phyloP scores from a whole-genome alignment of 2,797 vertebrate genomes.

The Epinephelus malabaricus region DNA sequence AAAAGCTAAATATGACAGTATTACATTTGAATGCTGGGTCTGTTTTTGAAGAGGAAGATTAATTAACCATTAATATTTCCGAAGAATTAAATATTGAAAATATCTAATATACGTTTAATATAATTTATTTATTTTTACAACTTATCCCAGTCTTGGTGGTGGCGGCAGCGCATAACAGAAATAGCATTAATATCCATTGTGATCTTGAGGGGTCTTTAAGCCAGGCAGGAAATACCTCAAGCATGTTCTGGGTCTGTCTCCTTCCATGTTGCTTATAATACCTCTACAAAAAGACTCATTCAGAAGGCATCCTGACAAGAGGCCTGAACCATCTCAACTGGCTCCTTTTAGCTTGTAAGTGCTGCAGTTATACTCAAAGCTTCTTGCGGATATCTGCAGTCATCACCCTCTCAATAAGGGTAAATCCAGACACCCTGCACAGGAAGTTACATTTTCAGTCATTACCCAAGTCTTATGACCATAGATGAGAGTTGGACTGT shows the following conservation, averaged over 20 bases:
- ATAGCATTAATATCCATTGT: neutral
- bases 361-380: neutral
- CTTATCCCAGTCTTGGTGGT: no score
- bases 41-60: neutral
- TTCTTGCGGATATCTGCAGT: slow-evolving; percentile 8
- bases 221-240: neutral
- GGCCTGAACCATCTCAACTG: neutral
- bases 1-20: neutral
- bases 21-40: slow-evolving; percentile 8
- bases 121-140: no score
- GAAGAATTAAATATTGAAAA: neutral
- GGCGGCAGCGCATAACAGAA: no score
- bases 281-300: neutral
- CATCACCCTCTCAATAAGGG: neutral
- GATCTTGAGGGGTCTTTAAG: neutral
- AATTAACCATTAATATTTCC: neutral
- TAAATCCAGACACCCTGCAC: slow-evolving; percentile 2
- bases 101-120: no score
- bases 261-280: neutral
- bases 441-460: slow-evolving; percentile 14
- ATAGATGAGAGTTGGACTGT: slow-evolving; percentile 3
- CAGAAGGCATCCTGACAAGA: slow-evolving; percentile 3
- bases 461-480: slow-evolving; percentile 6
- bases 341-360: neutral
- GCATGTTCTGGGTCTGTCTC: neutral